These are phyloP conservation scores for Argopecten irradians DNA, from an alignment of 1,140 invertebrate genomes.

Conservation along the genomic window DNA sequence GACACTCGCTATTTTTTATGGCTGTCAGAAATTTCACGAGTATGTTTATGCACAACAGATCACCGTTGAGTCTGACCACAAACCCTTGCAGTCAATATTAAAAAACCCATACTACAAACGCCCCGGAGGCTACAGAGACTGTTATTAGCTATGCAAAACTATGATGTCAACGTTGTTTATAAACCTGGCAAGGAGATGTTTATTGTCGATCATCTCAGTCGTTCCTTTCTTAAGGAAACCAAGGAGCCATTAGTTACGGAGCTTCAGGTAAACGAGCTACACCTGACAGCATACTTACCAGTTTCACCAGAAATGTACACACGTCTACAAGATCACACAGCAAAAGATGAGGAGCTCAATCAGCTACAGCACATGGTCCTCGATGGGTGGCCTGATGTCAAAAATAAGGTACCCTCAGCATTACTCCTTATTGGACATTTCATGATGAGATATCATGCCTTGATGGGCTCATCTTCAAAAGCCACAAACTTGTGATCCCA, in stretches of 20 bases:
- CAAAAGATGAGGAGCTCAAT: background rate
- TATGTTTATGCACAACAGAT: constrained; percentile 58
- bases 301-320: background rate
- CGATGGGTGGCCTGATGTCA: constrained; percentile 40
- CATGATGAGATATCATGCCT: constrained; percentile 40
- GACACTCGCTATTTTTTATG: constrained; percentile 77
- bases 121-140: constrained; percentile 58
- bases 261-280: constrained; percentile 36
- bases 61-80: constrained; percentile 66
- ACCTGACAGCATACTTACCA: constrained; percentile 49
- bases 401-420: background rate
- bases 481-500: constrained; percentile 45
- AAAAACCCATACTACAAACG: constrained; percentile 47
- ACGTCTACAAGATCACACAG: constrained; percentile 3
- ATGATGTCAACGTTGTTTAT: constrained; percentile 51
- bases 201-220: constrained; percentile 40
- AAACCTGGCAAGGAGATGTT: constrained; percentile 51
- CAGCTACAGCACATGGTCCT: background rate
- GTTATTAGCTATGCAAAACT: constrained; percentile 53
- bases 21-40: constrained; percentile 58
- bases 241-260: background rate
- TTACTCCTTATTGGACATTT: constrained; percentile 33
- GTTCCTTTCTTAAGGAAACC: background rate
- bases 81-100: constrained; percentile 62
- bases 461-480: constrained; percentile 48